Percentiles rank a stretch among this genome's conserved stretches.
Conservation (phyloP, 2,888 invertebrate species). For the Latrodectus elegans region DNA sequence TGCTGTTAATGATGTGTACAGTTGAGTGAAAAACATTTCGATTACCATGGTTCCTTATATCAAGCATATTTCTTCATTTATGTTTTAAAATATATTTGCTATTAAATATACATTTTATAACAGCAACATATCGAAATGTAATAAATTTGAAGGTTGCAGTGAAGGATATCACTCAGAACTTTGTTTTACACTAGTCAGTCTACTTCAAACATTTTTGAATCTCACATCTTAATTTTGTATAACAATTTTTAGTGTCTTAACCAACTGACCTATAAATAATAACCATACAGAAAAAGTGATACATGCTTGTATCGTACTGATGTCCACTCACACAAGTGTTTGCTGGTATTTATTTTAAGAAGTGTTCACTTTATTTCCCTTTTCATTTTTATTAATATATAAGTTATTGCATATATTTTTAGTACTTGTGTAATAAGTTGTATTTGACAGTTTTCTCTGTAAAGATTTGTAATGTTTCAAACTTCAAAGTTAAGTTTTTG, state of each 20-base stretch:
- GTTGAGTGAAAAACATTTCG: slow-evolving; percentile 40
- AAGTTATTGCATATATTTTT: background rate
- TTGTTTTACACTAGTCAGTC: slow-evolving; percentile 58
- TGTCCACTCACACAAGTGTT: background rate
- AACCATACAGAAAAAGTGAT: background rate
- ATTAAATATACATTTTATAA: slow-evolving; percentile 50
- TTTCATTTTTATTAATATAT: background rate
- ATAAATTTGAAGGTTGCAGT: slow-evolving; percentile 28
- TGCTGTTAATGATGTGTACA: slow-evolving; percentile 65
- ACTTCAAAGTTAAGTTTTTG: background rate
- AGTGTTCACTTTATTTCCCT: background rate
- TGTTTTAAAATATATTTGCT: slow-evolving; percentile 46
- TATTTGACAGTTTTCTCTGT: background rate
- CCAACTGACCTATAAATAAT: background rate
- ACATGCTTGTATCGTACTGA: background rate
- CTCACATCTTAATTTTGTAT: slow-evolving; percentile 30
- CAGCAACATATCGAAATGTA: slow-evolving; percentile 49
- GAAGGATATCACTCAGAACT: slow-evolving; percentile 35
- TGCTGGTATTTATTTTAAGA: background rate
- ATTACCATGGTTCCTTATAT: slow-evolving; percentile 63
- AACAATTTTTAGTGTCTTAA: background rate
- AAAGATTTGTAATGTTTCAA: background rate
- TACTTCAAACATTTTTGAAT: slow-evolving; percentile 56
- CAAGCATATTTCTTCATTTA: slow-evolving; percentile 51
- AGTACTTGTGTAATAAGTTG: background rate